phyloP scores from a whole-genome alignment of 2,888 invertebrate genomes.

The Lasioglossum malachurum region DNA sequence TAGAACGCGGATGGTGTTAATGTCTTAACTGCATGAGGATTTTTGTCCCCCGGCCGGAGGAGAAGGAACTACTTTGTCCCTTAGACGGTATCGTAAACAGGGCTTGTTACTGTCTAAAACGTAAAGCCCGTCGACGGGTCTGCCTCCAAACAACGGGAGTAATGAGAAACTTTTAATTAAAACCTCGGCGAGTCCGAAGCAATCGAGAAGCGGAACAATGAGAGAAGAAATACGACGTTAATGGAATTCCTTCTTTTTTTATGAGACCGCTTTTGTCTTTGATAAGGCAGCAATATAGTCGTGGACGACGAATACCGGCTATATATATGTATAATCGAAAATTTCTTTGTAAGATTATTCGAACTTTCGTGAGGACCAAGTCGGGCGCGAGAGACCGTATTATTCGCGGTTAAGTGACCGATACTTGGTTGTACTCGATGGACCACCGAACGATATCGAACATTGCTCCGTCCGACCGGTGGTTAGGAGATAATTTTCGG shows the following conservation, averaged over 20 bases:
- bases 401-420: constrained; percentile 24
- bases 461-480: not conserved
- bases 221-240: constrained; percentile 76
- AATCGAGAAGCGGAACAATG: constrained; percentile 73
- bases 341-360: constrained; percentile 51
- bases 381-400: constrained; percentile 19
- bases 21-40: constrained; percentile 41
- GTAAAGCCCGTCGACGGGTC: constrained; percentile 71
- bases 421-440: constrained; percentile 17
- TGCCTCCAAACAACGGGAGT: constrained; percentile 78
- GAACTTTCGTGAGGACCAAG: constrained; percentile 29
- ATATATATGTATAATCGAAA: no score
- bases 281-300: constrained; percentile 37
- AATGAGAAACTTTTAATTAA: constrained; percentile 83
- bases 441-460: not conserved
- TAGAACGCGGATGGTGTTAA: constrained; percentile 48
- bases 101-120: constrained; percentile 74
- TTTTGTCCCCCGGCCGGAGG: constrained; percentile 41
- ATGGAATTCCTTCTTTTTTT: constrained; percentile 71
- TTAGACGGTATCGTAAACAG: constrained; percentile 76
- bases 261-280: constrained; percentile 67
- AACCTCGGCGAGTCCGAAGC: constrained; percentile 75
- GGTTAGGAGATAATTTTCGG: constrained; percentile 18
- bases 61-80: constrained; percentile 56
- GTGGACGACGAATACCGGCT: constrained; percentile 19